Percentiles rank a stretch among this genome's conserved stretches.
phyloP scores from a whole-genome alignment of 2,797 vertebrate species.

The Protosalanx chinensis region DNA sequence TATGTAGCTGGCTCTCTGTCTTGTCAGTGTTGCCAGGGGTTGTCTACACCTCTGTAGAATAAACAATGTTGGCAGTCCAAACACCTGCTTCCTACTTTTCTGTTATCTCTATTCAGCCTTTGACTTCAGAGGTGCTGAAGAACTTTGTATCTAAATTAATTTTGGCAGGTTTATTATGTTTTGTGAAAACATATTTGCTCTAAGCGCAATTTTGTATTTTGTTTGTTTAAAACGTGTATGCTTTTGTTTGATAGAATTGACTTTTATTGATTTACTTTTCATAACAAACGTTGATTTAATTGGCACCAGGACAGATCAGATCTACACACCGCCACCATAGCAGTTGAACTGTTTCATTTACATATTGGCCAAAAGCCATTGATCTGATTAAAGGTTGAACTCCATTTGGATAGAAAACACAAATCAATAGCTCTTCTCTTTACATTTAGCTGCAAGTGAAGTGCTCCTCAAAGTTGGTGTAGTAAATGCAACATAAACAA shows the following conservation, averaged over 20 bases:
- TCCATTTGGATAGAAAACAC: slow-evolving; percentile 48
- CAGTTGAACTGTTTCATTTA: slow-evolving; percentile 62
- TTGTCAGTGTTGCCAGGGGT: slow-evolving; percentile 53
- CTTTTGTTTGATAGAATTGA: not conserved
- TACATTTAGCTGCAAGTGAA: slow-evolving; percentile 48
- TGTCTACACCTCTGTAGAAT: slow-evolving; percentile 26
- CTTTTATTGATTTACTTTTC: not conserved
- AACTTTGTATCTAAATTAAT: not conserved
- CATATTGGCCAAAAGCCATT: slow-evolving; percentile 55
- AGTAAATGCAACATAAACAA: slow-evolving; percentile 44
- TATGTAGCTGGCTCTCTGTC: slow-evolving; percentile 46
- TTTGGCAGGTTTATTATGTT: not conserved
- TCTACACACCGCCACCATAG: slow-evolving; percentile 62
- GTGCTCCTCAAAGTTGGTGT: slow-evolving; percentile 49
- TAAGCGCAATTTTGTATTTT: not conserved
- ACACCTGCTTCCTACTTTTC: slow-evolving; percentile 8
- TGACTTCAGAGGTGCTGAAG: not conserved
- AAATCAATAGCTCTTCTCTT: slow-evolving; percentile 61
- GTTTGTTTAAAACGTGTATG: no score
- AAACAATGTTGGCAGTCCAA: slow-evolving; percentile 30
- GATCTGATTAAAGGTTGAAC: slow-evolving; percentile 69
- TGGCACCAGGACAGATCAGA: slow-evolving; percentile 48
- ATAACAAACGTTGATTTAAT: slow-evolving; percentile 41
- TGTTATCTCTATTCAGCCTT: not conserved
- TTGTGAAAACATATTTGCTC: not conserved